Evolutionary conservation across 2,888 invertebrate species (phyloP).

Genomic region (Busseola fusca): DNA sequence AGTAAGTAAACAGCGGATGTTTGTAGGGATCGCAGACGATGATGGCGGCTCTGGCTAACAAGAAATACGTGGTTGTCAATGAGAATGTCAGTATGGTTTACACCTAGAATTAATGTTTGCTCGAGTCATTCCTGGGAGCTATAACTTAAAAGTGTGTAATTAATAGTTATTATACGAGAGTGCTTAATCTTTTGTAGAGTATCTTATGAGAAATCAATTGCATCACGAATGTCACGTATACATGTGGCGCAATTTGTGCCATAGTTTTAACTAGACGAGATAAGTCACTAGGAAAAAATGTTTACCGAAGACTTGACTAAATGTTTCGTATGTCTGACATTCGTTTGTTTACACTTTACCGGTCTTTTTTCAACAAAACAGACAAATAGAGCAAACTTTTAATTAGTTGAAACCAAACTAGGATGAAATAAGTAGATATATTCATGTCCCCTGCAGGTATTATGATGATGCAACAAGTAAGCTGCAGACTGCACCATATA

Average conservation of each 20-base stretch:
- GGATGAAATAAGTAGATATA: background rate
- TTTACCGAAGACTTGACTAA: slow-evolving; percentile 27
- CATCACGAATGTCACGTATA: slow-evolving; percentile 27
- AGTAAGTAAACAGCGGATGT: slow-evolving; percentile 53
- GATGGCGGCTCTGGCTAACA: slow-evolving; percentile 9
- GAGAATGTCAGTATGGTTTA: slow-evolving; percentile 8
- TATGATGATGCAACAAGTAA: background rate
- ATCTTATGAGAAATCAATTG: slow-evolving; percentile 36
- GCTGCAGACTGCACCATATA: slow-evolving; percentile 2
- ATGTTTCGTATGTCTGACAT: too few relatives aligned
- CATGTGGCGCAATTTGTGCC: slow-evolving; percentile 29
- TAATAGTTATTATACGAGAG: background rate
- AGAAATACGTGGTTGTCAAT: slow-evolving; percentile 34
- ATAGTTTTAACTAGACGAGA: slow-evolving; percentile 17
- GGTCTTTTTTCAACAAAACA: background rate
- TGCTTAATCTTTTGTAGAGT: slow-evolving; percentile 8
- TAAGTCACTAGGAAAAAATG: slow-evolving; percentile 29
- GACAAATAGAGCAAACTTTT: background rate
- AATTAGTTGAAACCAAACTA: background rate
- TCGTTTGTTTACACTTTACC: slow-evolving; percentile 12
- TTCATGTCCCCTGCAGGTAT: background rate
- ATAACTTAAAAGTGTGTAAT: background rate
- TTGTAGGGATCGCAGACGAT: slow-evolving; percentile 32
- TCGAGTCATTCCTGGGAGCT: background rate
- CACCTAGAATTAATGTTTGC: slow-evolving; percentile 2